Evolutionary conservation across 2,888 invertebrate species (phyloP).

Genomic region (Dasypogon diadema): DNA sequence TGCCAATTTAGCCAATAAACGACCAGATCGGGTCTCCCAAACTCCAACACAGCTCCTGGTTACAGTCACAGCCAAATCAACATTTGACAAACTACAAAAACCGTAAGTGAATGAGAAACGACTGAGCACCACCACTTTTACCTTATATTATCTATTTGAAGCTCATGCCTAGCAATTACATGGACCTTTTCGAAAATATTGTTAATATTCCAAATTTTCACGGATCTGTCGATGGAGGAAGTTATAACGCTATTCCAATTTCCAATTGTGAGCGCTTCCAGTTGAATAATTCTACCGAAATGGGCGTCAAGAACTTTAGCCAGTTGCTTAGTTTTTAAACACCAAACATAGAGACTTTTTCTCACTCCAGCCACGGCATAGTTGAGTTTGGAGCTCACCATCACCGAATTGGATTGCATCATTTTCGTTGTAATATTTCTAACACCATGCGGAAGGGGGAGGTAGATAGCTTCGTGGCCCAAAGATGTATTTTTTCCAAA

Average conservation of each 20-base stretch:
- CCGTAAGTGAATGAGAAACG: not conserved
- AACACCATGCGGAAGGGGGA: constrained; percentile 86
- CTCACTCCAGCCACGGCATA: constrained; percentile 96
- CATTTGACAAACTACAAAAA: constrained; percentile 78
- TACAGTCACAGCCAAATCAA: constrained; percentile 89
- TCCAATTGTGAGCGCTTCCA: constrained; percentile 87
- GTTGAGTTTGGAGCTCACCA: constrained; percentile 89
- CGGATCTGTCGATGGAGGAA: constrained; percentile 96
- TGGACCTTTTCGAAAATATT: constrained; percentile 98
- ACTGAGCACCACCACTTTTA: constrained; percentile 62
- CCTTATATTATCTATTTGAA: constrained; percentile 94
- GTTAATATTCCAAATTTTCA: constrained; percentile 99
- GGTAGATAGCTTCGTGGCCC: constrained; percentile 73
- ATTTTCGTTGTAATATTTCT: constrained; percentile 94
- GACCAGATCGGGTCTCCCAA: constrained; percentile 91
- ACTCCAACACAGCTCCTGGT: constrained; percentile 95
- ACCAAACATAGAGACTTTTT: constrained; percentile 96
- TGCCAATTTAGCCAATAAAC: constrained; percentile 86
- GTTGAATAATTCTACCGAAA: constrained; percentile 94
- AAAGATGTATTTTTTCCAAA: constrained; percentile 71
- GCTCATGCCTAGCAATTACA: constrained; percentile 93
- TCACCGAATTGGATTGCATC: constrained; percentile 90
- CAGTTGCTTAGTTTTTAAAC: constrained; percentile 81
- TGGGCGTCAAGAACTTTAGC: constrained; percentile 96
- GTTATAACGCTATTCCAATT: constrained; percentile 96